Base-by-base conservation (phyloP, 2,797 vertebrate species). In the Acrossocheilus wenchowensis region DNA sequence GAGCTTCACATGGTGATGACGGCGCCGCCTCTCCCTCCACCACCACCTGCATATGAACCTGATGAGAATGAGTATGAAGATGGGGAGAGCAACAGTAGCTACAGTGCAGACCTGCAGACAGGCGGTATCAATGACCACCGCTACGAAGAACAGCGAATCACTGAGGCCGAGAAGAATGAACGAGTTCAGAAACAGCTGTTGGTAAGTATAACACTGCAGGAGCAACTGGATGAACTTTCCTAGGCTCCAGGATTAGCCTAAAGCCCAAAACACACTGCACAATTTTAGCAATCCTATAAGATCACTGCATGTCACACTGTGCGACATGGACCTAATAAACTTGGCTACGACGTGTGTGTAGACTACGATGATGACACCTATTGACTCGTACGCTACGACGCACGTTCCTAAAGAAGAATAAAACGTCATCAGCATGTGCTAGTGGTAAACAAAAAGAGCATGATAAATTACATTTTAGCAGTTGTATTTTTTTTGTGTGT, bases 151-250 rank as follows among this genome's bases (percentile, higher is more conserved):
- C 93, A 97, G 0, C 96, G 98, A 3, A 62, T 97, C 81, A 98
- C 98, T 0, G 98, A 99, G 92, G 97, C 97, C 0, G 96, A 97
- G 94, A 99, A 99, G 95, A 99, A 99, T 0, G 96, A 97, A 73
- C 96, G 97, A 0, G 97, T 99, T 77, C 97, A 99, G 94, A 96
- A 92, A 71, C 98, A 99, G 86, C 95, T 99, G 89, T 92, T 93
- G 97, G 98, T 99, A 92, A 95, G 96, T 23, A n/a, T 19, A 50
- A 74, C 60, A 12, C 14, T 83, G 23, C 34, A 6, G 34, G 21
- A 45, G 15, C n/a, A 19, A 60, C 23, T 14, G 19, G 36, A 6
- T 80, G 12, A 36, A 66, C n/a, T 62, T 7, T 43, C 43, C n/a
- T 2, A 41, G 23, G 23, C 23, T 62, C 30, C 39, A 62, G 34